These are phyloP conservation scores for Torymus aiolomorphi DNA, from an alignment of 2,888 invertebrate species.

Conservation along the genomic window DNA sequence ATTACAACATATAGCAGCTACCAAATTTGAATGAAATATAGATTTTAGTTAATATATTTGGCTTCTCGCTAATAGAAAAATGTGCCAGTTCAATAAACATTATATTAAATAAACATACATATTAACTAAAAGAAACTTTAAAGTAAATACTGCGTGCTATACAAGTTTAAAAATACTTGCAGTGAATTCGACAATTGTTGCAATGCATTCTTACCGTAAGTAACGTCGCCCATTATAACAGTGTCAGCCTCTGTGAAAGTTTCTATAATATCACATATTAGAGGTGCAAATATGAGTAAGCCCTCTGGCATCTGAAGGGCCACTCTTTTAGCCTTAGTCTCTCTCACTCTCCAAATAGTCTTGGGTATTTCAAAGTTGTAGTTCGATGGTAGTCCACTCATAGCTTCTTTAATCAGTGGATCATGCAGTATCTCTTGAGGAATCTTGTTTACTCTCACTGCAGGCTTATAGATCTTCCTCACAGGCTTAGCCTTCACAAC, in stretches of 20 bases:
- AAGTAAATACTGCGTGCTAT: too few species aligned
- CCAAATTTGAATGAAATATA: too few species aligned
- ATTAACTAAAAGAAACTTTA: too few species aligned
- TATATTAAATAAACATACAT: too few species aligned
- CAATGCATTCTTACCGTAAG: constrained; percentile 81
- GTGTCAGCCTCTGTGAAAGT: constrained; percentile 92
- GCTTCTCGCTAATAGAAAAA: too few species aligned
- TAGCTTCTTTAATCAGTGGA: constrained; percentile 83
- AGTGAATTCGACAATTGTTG: too few species aligned
- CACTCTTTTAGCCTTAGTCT: constrained; percentile 89
- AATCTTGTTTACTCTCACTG: constrained; percentile 86
- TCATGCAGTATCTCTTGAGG: constrained; percentile 88
- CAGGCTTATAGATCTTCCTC: constrained; percentile 87
- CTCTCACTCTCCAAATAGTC: constrained; percentile 96
- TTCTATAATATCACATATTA: constrained; percentile 94
- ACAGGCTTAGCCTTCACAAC: constrained; percentile 88
- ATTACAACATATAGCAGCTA: too few species aligned
- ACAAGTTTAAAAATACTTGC: too few species aligned
- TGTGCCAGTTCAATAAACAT: too few species aligned
- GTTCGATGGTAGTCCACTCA: constrained; percentile 89
- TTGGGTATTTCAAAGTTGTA: constrained; percentile 99
- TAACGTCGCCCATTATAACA: constrained; percentile 98
- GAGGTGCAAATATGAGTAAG: constrained; percentile 92
- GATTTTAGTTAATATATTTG: too few species aligned
- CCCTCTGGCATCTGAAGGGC: constrained; percentile 99